Evolutionary conservation across 2,797 vertebrate genomes (phyloP).

Genomic region (Lagorchestes hirsutus): DNA sequence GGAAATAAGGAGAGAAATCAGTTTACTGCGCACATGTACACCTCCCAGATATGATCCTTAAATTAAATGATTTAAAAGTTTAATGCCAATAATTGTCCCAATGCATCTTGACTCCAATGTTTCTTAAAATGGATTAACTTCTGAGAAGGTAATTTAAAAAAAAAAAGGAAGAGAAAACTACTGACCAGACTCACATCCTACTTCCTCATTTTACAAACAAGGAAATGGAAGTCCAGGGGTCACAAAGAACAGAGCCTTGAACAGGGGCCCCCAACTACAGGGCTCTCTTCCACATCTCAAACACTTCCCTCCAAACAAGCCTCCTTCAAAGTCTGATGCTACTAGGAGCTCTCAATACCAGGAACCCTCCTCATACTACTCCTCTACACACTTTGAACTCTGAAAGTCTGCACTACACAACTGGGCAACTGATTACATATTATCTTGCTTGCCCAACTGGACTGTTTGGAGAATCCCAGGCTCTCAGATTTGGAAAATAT

Average conservation of each 20-base stretch:
- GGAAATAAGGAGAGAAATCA: constrained; percentile 59
- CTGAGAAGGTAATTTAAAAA: constrained; percentile 1
- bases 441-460: too few relatives aligned
- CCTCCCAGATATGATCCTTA: background rate
- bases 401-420: too few relatives aligned
- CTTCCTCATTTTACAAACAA: background rate
- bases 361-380: too few relatives aligned
- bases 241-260: background rate
- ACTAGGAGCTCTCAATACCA: background rate
- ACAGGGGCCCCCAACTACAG: background rate
- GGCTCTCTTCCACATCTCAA: background rate
- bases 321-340: background rate
- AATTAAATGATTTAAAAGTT: background rate
- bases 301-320: background rate
- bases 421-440: too few relatives aligned
- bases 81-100: background rate
- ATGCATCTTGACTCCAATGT: background rate
- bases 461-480: too few relatives aligned
- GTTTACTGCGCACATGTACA: background rate
- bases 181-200: background rate
- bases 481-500: too few relatives aligned
- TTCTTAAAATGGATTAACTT: background rate
- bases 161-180: constrained; percentile 2
- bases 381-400: too few relatives aligned
- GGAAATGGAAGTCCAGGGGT: too few relatives aligned